These are phyloP conservation scores for Synergus itoensis DNA, from an alignment of 2,888 invertebrate species.

Conservation along the genomic window DNA sequence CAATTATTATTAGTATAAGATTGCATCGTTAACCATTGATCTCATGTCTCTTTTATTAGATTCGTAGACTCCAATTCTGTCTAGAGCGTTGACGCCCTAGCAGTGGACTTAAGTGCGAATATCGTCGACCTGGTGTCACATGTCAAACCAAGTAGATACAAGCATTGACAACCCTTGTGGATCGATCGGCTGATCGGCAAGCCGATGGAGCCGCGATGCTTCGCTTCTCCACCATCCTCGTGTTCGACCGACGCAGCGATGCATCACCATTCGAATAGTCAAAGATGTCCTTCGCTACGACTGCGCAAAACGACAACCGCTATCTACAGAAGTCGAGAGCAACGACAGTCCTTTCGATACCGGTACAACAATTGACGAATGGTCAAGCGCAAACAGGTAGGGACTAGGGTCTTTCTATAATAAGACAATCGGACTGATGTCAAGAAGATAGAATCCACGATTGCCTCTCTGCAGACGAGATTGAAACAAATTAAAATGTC, in stretches of 20 bases:
- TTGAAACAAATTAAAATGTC: conserved; percentile 9
- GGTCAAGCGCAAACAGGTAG: conserved; percentile 10
- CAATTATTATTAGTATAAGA: no score
- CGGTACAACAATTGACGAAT: conserved; percentile 5
- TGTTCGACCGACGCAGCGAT: conserved; percentile 19
- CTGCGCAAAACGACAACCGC: conserved; percentile 31
- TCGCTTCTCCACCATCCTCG: conserved; percentile 32
- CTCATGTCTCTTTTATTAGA: not conserved
- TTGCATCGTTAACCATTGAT: not conserved
- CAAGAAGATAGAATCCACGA: not conserved
- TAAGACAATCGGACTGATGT: conserved; percentile 13
- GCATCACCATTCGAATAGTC: conserved; percentile 25
- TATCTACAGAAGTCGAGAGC: conserved; percentile 13
- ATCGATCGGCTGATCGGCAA: conserved; percentile 33
- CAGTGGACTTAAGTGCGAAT: conserved; percentile 20
- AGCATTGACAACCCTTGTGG: conserved; percentile 32
- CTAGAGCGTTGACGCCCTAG: conserved; percentile 28
- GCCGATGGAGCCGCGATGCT: conserved; percentile 19
- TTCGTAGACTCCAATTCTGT: conserved; percentile 24
- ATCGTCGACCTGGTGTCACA: conserved; percentile 38
- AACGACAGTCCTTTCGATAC: conserved; percentile 15
- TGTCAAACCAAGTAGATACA: conserved; percentile 25
- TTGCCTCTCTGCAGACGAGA: conserved; percentile 26
- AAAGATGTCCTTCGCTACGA: conserved; percentile 27
- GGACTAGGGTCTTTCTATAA: conserved; percentile 19